Percentiles rank a stretch among this genome's conserved stretches.
Evolutionary conservation across 2,113 vertebrate species (phyloP).

Genomic region (Plecturocebus donacophilus): DNA sequence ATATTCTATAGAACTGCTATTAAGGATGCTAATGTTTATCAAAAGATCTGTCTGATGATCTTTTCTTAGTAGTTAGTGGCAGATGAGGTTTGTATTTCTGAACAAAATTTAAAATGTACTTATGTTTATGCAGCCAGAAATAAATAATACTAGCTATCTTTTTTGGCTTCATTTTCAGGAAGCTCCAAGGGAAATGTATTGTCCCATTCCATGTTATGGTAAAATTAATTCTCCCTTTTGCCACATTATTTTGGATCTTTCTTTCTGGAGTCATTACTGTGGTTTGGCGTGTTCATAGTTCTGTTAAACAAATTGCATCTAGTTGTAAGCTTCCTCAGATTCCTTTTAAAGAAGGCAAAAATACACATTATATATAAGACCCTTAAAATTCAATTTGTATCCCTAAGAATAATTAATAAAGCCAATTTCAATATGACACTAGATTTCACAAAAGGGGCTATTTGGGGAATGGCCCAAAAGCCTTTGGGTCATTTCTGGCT

Average conservation of each 20-base stretch:
- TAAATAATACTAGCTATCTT: not conserved
- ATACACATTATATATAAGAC: constrained; percentile 40
- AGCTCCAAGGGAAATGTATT: not conserved
- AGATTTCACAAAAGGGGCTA: not conserved
- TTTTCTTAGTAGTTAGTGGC: not conserved
- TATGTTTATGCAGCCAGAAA: not conserved
- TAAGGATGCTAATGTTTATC: not conserved
- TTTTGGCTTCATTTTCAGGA: constrained; percentile 31
- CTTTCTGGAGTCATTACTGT: not conserved
- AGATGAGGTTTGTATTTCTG: constrained; percentile 2
- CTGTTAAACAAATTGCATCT: not conserved
- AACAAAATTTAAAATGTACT: not conserved
- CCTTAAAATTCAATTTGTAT: not conserved
- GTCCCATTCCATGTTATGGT: not conserved
- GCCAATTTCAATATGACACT: not conserved
- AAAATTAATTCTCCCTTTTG: not conserved
- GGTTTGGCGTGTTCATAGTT: not conserved
- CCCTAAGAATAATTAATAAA: not conserved
- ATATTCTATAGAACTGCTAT: not conserved
- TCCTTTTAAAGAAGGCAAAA: constrained; percentile 24
- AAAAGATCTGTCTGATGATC: not conserved
- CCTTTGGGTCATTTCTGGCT: not conserved
- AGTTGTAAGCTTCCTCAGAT: not conserved
- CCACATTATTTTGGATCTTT: not conserved
- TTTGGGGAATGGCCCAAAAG: not conserved